These are phyloP conservation scores for Pedetes capensis DNA, from an alignment of 2,113 vertebrate genomes.

Conservation along the genomic window DNA sequence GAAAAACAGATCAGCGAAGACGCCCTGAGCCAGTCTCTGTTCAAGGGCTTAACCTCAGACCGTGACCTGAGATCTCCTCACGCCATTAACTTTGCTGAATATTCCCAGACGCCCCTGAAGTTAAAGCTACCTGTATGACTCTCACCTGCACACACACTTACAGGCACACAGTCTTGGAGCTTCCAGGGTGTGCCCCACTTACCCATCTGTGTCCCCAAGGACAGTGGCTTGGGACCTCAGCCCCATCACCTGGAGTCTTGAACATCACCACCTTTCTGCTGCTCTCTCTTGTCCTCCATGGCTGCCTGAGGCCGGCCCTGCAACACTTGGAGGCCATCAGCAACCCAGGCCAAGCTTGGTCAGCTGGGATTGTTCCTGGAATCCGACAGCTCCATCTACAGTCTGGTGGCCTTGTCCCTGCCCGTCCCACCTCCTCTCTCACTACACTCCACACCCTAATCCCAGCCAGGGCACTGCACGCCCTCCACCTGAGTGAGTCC, in stretches of 20 bases:
- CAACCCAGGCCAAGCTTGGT: not conserved
- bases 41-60: not conserved
- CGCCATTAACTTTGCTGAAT: too few relatives aligned
- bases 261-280: not conserved
- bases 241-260: not conserved
- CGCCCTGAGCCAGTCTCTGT: not conserved
- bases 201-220: not conserved
- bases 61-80: not conserved
- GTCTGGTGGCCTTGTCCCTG: not conserved
- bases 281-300: fast-evolving
- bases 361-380: not conserved
- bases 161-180: not conserved
- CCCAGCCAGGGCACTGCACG: not conserved
- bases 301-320: too few relatives aligned
- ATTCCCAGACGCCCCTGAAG: too few relatives aligned
- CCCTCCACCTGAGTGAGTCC: not conserved
- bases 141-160: too few relatives aligned
- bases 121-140: not conserved
- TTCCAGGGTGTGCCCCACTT: not conserved
- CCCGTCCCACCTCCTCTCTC: not conserved
- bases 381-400: not conserved
- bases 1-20: not conserved
- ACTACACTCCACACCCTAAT: not conserved
- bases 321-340: not conserved
- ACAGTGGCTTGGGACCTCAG: not conserved